Base-by-base conservation (phyloP, 2,888 invertebrate genomes). In the Drosophila rubida region DNA sequence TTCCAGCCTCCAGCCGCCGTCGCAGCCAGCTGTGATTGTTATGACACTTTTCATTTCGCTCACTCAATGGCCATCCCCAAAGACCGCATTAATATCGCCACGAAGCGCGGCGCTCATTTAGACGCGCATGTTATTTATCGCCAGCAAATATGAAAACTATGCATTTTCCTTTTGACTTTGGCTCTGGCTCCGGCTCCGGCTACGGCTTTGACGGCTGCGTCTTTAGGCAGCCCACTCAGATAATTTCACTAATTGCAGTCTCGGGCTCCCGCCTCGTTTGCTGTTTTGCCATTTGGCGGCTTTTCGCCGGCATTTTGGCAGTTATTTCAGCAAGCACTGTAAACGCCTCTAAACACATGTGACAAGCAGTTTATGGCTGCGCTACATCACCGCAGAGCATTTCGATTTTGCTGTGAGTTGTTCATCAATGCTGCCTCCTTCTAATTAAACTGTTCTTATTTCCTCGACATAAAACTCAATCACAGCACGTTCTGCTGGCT, bases 11-110 rank as follows among this genome's bases (percentile, higher is more conserved):
- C 27, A 27, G 27, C 9, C 9, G 8, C 27, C 8, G 27, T 9
- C 9, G 11, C 70, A 71, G 42, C 54, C 70, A 79, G 69, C 69
- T 73, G 48, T 78, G 75, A 75, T 87, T 82, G 87, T 82, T 87
- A 81, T 83, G 86, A 83, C 82, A 87, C 82, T 87, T 83, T 83
- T 83, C 79, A 83, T 79, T 83, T 83, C 69, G 82, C 82, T 76
- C 63, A 61, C 70, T 77, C 68, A 74, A 75, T 77, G 63, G 57
- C 46, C 62, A n/a, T 54, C 44, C 59, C 63, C 69, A 46, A 74
- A 69, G 63, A 69, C 64, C 58, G 35, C 66, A 66, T 71, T 71
- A 65, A 71, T 66, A 58, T 57, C 59, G 45, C 30, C 63, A 32
- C 22, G n/a, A n/a, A n/a, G 19, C 41, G 48, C 70, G 57, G 44